Evolutionary conservation across 2,888 invertebrate genomes (phyloP).

Genomic region (Syritta pipiens): DNA sequence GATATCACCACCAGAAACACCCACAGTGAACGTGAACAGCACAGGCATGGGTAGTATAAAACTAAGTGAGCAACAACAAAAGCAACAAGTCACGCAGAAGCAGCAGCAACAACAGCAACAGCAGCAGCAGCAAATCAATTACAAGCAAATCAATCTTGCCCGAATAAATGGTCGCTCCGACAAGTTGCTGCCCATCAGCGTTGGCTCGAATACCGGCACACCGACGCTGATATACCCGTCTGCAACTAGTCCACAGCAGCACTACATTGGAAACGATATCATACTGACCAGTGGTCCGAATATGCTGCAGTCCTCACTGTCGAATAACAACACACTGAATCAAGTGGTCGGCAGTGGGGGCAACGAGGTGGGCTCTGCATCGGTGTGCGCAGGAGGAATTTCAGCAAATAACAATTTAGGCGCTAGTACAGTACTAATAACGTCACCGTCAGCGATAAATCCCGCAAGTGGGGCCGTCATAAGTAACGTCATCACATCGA

Average conservation of each 20-base stretch:
- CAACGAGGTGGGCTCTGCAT: constrained; percentile 53
- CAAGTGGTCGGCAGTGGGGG: constrained; percentile 44
- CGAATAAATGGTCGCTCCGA: constrained; percentile 77
- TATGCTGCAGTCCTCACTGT: constrained; percentile 70
- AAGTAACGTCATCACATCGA: constrained; percentile 74
- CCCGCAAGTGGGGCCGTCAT: constrained; percentile 69
- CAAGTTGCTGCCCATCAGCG: constrained; percentile 72
- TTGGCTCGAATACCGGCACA: constrained; percentile 71
- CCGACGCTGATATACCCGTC: constrained; percentile 63
- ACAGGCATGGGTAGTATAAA: constrained; percentile 39
- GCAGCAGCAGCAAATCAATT: constrained; percentile 75
- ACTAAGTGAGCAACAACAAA: constrained; percentile 69
- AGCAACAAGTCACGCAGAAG: constrained; percentile 66
- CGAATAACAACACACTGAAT: constrained; percentile 70
- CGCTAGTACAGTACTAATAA: constrained; percentile 74
- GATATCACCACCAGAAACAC: constrained; percentile 78
- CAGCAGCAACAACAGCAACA: constrained; percentile 69
- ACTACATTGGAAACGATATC: constrained; percentile 71
- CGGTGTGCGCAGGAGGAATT: constrained; percentile 50
- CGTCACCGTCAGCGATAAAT: constrained; percentile 74
- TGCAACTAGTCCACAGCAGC: constrained; percentile 68
- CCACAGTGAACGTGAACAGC: constrained; percentile 73
- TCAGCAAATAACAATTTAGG: constrained; percentile 70
- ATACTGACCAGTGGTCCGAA: constrained; percentile 68
- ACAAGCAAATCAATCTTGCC: constrained; percentile 76